phyloP scores from a whole-genome alignment of 2,888 invertebrate species.

The Macrosoma leucophasiata region DNA sequence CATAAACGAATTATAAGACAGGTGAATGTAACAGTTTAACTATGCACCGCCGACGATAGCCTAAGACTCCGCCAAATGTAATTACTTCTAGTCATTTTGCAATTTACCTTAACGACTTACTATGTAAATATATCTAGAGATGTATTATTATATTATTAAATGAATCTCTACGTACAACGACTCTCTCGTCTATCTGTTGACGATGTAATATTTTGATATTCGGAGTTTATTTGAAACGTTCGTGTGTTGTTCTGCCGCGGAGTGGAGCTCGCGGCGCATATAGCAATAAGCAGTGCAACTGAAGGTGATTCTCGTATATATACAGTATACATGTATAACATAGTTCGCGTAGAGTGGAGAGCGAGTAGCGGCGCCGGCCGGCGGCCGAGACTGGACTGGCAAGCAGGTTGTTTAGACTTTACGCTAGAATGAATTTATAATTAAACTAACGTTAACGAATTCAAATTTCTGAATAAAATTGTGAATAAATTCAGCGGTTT shows the following conservation, averaged over 20 bases:
- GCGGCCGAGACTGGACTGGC: slow-evolving; percentile 48
- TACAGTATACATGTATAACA: slow-evolving; percentile 25
- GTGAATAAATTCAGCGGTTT: slow-evolving; percentile 33
- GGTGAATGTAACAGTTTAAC: slow-evolving; percentile 45
- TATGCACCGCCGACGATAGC: slow-evolving; percentile 27
- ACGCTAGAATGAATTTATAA: slow-evolving; percentile 65
- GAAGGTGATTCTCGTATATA: slow-evolving; percentile 43
- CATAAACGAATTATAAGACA: slow-evolving; percentile 65
- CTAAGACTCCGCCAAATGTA: slow-evolving; percentile 35
- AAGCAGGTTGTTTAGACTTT: slow-evolving; percentile 58
- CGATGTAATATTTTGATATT: slow-evolving; percentile 57
- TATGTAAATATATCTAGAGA: slow-evolving; percentile 30
- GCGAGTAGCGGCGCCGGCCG: slow-evolving; percentile 19
- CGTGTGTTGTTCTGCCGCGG: too few species aligned
- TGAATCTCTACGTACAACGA: slow-evolving; percentile 49
- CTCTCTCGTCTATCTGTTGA: slow-evolving; percentile 48
- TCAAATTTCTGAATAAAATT: slow-evolving; percentile 62
- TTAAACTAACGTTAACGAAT: slow-evolving; percentile 52
- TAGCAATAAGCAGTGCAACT: slow-evolving; percentile 60
- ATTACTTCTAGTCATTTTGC: slow-evolving; percentile 34
- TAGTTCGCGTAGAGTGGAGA: slow-evolving; percentile 17
- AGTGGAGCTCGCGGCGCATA: too few species aligned
- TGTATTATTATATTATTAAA: slow-evolving; percentile 28
- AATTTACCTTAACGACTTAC: slow-evolving; percentile 20
- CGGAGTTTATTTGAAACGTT: slow-evolving; percentile 46